Evolutionary conservation across 2,797 vertebrate species (phyloP), one percentile per base, ranked within the genome.

Genomic region (Myripristis murdjan): DNA sequence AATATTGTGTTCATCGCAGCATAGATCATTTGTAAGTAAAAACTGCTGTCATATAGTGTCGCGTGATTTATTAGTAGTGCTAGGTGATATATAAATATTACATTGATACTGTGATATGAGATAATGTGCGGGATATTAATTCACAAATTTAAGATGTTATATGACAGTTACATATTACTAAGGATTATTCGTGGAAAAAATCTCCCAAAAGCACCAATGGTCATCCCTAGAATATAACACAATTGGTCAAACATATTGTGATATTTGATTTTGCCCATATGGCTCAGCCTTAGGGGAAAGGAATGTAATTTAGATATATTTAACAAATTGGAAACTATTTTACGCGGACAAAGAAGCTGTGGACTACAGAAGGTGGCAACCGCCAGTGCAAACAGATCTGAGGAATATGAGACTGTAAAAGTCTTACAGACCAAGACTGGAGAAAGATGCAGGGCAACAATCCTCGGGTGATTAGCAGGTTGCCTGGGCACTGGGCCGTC

Each of bases 401-500:
- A n/a, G 26, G 37, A 44, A 61, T 18, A 48, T 58, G 22, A 58
- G 48, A 56, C 3, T 28, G 53, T 60, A 26, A 67, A 39, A 44
- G 20, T 49, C 46, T 49, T 22, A 22, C 58, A 48, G 65, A 52
- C 43, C 54, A 52, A 33, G 26, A 70, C 74, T 70, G 43, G 37
- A 64, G 57, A 9, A 43, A 14, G 51, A 14, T 22, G 47, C 47
- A 11, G 41, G 3, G 43, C 15, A 56, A 64, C 15, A 39, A 37
- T 54, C 57, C 64, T 66, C 46, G 20, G 35, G 53, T 49, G 28
- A 55, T 31, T 47, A 11, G 3, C 35, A 23, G 35, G 52, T 48
- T 61, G 39, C 20, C 54, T 7, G 1, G 56, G 10, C 6, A 46
- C 41, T 52, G 39, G 44, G 20, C 46, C 26, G 14, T 52, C 66